Evolutionary conservation across 2,797 vertebrate species (phyloP).

Genomic region (Orestias chungarensis): DNA sequence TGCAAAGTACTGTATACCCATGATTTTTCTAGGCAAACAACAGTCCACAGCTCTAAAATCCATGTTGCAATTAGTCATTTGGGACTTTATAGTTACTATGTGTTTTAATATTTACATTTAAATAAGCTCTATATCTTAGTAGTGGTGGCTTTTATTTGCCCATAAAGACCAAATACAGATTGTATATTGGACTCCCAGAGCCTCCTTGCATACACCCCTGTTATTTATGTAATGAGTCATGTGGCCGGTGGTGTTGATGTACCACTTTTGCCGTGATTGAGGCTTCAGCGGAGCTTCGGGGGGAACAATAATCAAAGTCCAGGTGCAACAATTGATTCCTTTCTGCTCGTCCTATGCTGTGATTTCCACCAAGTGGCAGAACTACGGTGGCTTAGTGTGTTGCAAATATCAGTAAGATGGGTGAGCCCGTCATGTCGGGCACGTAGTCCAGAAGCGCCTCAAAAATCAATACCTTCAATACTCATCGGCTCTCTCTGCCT

Average conservation of each 20-base stretch:
- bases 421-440: slow-evolving; percentile 30
- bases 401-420: slow-evolving; percentile 19
- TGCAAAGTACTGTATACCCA: neutral
- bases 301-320: slow-evolving; percentile 52
- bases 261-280: slow-evolving; percentile 44
- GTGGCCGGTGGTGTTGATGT: slow-evolving; percentile 24
- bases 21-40: slow-evolving; percentile 18
- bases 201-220: neutral
- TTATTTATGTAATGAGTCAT: slow-evolving; percentile 46
- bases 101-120: slow-evolving; percentile 36
- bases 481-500: slow-evolving; percentile 24
- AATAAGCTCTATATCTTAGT: slow-evolving; percentile 18
- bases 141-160: slow-evolving; percentile 24
- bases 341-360: slow-evolving; percentile 33
- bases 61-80: slow-evolving; percentile 19
- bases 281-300: slow-evolving; percentile 22
- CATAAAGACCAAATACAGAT: slow-evolving; percentile 31
- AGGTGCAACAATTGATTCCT: slow-evolving; percentile 48
- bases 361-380: slow-evolving; percentile 38
- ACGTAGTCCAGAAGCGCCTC: slow-evolving; percentile 21
- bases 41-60: slow-evolving; percentile 10
- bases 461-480: slow-evolving; percentile 64
- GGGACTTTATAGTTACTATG: slow-evolving; percentile 26
- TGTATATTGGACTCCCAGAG: slow-evolving; percentile 12
- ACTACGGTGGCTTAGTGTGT: slow-evolving; percentile 40